Evolutionary conservation across 2,888 invertebrate species (phyloP), one percentile per base, ranked within the genome.

Genomic region (Merodon equestris): DNA sequence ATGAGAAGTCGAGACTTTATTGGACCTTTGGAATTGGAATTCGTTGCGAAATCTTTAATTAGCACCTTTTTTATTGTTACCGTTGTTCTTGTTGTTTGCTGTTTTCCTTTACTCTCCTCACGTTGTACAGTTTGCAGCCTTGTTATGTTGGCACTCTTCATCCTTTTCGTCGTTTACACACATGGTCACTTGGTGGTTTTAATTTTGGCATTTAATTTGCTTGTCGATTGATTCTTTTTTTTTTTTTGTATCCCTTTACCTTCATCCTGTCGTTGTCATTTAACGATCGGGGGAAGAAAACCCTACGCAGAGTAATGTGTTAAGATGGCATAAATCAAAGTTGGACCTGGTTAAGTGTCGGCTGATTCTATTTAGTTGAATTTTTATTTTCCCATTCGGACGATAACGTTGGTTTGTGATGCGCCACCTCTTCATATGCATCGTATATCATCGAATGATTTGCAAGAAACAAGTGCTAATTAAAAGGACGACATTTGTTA

Each of bases 321-420:
- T 77, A 42, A 73, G 48, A 67, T 77, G 77, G 74, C 74, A 79
- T 79, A 79, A 79, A 79, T 79, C 79, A 79, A 79, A 79, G 74
- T 74, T 70, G 68, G 68, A 50, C 50, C 60, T 79, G 74, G 73
- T 74, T 74, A 79, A 79, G 73, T 77, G 67, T 73, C 73, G 67
- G 77, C 58, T 77, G 77, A 73, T 73, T 63, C 73, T 73, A 77
- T 73, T 77, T 53, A 57, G 73, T 54, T 63, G 47, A 73, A 57
- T 45, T 72, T 56, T 67, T 60, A 66, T 76, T 76, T 76, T 77
- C 60, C 56, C 72, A 72, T 72, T 72, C 58, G 40, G 40, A 19
- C 10, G 34, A n/a, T 17, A n/a, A 7, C 10, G 40, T 9, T 40
- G 47, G 51, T 60, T 27, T 58, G 34, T 27, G 15, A 48, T 56